Conservation (phyloP, 35 echinoderm and acorn worm species). For the Lytechinus pictus region DNA sequence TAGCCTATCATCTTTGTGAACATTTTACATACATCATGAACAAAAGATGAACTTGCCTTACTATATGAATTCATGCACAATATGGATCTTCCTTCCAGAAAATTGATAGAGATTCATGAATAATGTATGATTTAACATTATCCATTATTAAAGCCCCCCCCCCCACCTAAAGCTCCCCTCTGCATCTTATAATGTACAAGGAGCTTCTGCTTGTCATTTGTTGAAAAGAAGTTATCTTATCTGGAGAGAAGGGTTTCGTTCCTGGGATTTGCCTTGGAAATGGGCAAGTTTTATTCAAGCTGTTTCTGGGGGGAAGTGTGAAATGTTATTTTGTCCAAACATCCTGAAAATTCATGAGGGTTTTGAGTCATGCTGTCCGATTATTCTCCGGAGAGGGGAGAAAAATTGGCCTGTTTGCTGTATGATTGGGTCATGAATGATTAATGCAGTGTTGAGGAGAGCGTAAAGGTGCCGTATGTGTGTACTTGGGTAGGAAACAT, state of each 20-base stretch:
- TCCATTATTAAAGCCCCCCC: neutral
- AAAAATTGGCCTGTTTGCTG: neutral
- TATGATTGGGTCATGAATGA: neutral
- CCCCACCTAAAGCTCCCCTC: neutral
- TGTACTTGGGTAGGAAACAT: neutral
- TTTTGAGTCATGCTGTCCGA: neutral
- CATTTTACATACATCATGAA: no score
- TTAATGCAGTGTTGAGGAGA: neutral
- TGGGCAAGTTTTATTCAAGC: neutral
- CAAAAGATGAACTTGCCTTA: neutral
- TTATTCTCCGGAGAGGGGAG: neutral
- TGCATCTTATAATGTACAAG: neutral
- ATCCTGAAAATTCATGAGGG: constrained; percentile 18
- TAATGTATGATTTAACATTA: neutral
- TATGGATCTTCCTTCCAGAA: neutral
- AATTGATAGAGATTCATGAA: neutral
- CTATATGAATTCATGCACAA: neutral
- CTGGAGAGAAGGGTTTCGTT: neutral
- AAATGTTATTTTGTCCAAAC: constrained; percentile 14
- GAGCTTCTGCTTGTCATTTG: neutral
- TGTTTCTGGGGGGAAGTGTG: constrained; percentile 6
- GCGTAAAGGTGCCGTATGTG: neutral
- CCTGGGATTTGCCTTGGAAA: neutral
- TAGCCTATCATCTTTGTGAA: no score
- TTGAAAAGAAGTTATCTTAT: neutral